Conservation (phyloP, 2,797 vertebrate genomes). For the Phrynocephalus vlangalii region DNA sequence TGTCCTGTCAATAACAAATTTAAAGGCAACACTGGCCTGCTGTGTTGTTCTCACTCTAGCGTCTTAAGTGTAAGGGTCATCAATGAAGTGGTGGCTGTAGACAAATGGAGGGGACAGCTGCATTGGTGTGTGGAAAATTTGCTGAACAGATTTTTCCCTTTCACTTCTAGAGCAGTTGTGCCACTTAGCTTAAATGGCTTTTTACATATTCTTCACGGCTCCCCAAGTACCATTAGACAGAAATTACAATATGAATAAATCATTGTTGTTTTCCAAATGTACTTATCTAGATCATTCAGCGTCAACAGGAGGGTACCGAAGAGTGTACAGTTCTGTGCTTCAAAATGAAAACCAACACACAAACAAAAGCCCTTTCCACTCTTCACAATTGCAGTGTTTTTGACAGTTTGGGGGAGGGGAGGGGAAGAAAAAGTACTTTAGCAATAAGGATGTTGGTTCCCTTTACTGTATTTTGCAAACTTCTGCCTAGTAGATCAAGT, state of each 20-base stretch:
- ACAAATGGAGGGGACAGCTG: neutral
- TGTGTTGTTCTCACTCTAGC: neutral
- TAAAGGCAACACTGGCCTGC: neutral
- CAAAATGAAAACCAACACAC: no score
- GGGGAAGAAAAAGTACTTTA: neutral
- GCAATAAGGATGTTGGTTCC: neutral
- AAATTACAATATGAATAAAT: conserved; percentile 11
- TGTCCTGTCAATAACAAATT: neutral
- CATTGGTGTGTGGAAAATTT: neutral
- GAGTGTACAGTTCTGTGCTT: neutral
- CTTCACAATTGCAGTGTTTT: neutral
- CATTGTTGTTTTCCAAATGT: neutral
- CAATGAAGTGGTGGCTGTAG: neutral
- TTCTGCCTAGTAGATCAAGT: neutral
- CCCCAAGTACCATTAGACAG: conserved; percentile 8
- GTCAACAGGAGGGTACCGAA: neutral
- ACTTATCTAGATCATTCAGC: neutral
- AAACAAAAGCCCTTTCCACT: neutral
- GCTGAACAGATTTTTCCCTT: neutral
- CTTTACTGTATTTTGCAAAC: neutral
- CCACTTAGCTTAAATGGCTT: conserved; percentile 6
- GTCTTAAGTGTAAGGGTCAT: neutral
- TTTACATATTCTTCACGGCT: neutral
- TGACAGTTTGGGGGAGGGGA: neutral
- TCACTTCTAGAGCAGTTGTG: neutral